Evolutionary conservation across 2,797 vertebrate genomes (phyloP), one percentile per base, ranked within the genome.

Genomic region (Moxostoma hubbsi): DNA sequence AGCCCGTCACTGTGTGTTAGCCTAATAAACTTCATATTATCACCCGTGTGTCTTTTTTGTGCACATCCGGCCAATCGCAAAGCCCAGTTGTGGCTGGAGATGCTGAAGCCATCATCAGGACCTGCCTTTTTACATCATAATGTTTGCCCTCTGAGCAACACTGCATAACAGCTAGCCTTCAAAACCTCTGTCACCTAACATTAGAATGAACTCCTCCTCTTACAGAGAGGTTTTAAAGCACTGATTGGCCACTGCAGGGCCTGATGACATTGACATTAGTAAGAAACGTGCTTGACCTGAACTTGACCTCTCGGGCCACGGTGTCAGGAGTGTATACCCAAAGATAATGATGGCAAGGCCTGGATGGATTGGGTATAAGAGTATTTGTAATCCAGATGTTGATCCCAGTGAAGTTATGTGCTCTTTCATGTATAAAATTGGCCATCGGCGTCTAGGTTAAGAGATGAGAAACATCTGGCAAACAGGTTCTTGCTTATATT

Each of bases 1-100:
- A 86, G 88, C 88, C 87, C 79, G 85, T 92, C 91, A 88, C 79
- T 86, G 89, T 88, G 86, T 46, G 82, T 93, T 92, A 91, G 88
- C 86, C 88, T 88, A 88, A 92, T 89, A 86, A 90, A 86, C 87
- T 85, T 85, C 78, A 64, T 81, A 51, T 81, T 77, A 85, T 90
- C 88, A 82, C 82, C 79, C 85, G 63, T 80, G 89, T 90, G 86
- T 92, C 85, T 92, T 88, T 90, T 88, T 88, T 86, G 87, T 89
- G 89, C 83, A 83, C 87, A 82, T 85, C 53, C 67, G 87, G 80
- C 85, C 90, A 89, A 89, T 91, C 83, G 83, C 81, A 85, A 84
- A 77, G 87, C 85, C 67, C 68, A 77, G 75, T 80, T 81, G 82
- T 83, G 85, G 77, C 83, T 11, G 7, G 79, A 86, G 81, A 86